Evolutionary conservation across 2,797 vertebrate species (phyloP).

Genomic region (Ctenopoma kingsleyae): DNA sequence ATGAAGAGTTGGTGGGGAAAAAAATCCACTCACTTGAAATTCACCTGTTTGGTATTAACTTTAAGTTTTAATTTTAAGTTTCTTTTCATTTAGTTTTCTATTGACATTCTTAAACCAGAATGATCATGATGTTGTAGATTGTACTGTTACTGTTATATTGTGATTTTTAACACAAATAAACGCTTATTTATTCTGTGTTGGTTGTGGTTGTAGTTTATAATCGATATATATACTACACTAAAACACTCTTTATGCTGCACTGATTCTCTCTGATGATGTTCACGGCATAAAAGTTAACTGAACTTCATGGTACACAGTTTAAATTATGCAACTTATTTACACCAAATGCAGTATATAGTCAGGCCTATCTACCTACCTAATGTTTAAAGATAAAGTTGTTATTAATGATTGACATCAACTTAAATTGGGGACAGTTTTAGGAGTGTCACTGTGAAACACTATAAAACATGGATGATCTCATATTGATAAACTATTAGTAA

Average conservation of each 20-base stretch:
- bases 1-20: background rate
- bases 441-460: background rate
- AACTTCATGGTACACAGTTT: constrained; percentile 9
- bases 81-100: constrained; percentile 37
- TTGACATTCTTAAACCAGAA: constrained; percentile 30
- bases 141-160: constrained; percentile 8
- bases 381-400: background rate
- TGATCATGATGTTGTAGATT: constrained; percentile 46
- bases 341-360: background rate
- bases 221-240: constrained; percentile 6
- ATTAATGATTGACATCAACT: background rate
- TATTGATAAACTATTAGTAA: constrained; percentile 31
- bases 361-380: background rate
- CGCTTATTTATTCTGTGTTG: constrained; percentile 61
- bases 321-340: constrained; percentile 26
- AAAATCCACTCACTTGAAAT: constrained; percentile 14
- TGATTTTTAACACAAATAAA: constrained; percentile 73
- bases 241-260: background rate
- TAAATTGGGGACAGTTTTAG: background rate
- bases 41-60: constrained; percentile 18
- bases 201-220: constrained; percentile 22
- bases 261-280: constrained; percentile 14
- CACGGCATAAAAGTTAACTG: constrained; percentile 5
- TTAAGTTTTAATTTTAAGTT: constrained; percentile 7
- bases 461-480: background rate